Evolutionary conservation across 2,113 vertebrate genomes (phyloP), one percentile per base, ranked within the genome.

Genomic region (Sceloporus tristichus): DNA sequence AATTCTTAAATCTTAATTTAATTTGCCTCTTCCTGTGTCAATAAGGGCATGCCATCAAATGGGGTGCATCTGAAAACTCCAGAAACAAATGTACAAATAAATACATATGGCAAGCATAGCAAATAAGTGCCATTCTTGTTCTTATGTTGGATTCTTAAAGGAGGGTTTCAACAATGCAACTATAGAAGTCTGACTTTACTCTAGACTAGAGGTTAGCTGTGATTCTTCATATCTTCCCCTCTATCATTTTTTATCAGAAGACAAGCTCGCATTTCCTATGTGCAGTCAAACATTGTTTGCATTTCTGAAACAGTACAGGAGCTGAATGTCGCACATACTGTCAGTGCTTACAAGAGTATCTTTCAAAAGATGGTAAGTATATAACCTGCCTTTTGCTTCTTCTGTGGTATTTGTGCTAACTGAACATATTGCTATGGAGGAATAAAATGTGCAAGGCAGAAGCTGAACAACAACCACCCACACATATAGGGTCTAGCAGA

Each of bases 11-110:
- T 25, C n/a, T 54, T 79, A 54, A 86, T 86, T 68, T 53, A 78
- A 68, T 86, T 79, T 70, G 62, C n/a, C 42, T 68, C 62, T 56
- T 71, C 21, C 56, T 56, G 38, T 86, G 48, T 79, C 54, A 79
- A 79, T 34, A 62, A 56, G 59, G n/a, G 21, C 54, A 76, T 59
- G 11, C 40, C 10, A 59, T 59, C 25, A 23, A 70, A 54, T 48
- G 34, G 59, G 68, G n/a, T 25, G 21, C n/a, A 71, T 71, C 19
- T 86, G 65, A 56, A 38, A 38, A 11, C n/a, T 86, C 40, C 42
- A 68, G 62, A 79, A 38, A 48, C 21, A 70, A 14, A 16, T 27
- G 42, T 27, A 27, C 21, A 86, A 38, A 56, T 71, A 8, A 53
- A 56, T 70, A 21, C 19, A 34, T 59, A 34, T 18, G 9, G 38